phyloP scores from a whole-genome alignment of 1,140 invertebrate genomes.

The Ctenoplectra terminalis region DNA sequence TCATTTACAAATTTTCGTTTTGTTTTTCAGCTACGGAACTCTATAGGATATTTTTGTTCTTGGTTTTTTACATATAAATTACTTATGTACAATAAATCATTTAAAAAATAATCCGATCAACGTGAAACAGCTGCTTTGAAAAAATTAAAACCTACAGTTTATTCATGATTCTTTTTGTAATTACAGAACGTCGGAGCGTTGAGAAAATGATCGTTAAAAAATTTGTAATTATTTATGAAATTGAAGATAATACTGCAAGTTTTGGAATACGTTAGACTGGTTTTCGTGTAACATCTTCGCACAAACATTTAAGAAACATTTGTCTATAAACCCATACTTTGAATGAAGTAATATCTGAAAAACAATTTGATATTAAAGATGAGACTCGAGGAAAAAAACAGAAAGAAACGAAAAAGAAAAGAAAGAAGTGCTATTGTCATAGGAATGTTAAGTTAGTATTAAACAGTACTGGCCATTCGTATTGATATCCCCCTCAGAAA shows the following conservation, averaged over 20 bases:
- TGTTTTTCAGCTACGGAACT: not conserved
- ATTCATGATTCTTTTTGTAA: not conserved
- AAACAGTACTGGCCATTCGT: not conserved
- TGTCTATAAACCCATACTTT: not conserved
- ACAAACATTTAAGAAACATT: not conserved
- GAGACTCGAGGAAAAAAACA: not conserved
- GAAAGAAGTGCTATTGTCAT: not conserved
- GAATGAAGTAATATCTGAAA: not conserved
- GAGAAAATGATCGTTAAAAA: slow-evolving; percentile 24
- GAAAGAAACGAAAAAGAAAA: not conserved
- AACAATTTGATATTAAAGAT: not conserved
- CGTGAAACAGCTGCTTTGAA: not conserved
- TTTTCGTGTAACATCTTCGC: not conserved
- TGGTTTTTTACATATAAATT: not conserved
- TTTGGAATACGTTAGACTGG: not conserved
- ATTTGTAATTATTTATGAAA: not conserved
- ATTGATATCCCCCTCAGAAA: not conserved
- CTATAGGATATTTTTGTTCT: not conserved
- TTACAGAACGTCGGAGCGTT: slow-evolving; percentile 24
- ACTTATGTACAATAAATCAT: slow-evolving; percentile 13
- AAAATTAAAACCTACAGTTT: not conserved
- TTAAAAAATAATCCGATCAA: slow-evolving; percentile 13
- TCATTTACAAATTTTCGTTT: slow-evolving; percentile 6
- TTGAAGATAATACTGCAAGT: slow-evolving; percentile 31
- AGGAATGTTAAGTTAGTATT: slow-evolving; percentile 30